These are phyloP conservation scores for Drosophila leonis DNA, from an alignment of 2,888 invertebrate genomes.

Conservation along the genomic window DNA sequence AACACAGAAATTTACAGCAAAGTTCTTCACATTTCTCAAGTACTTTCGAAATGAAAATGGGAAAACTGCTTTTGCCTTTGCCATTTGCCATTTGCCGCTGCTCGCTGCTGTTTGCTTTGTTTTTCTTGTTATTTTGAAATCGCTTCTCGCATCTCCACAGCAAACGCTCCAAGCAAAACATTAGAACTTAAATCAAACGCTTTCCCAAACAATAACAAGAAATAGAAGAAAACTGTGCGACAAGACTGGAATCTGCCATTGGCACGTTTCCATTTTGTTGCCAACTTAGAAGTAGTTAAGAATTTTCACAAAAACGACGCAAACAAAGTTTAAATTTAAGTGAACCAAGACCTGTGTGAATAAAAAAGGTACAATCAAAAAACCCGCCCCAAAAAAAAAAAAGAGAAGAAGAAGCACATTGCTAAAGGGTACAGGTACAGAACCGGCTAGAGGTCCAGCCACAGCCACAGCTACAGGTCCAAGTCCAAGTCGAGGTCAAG, in stretches of 20 bases:
- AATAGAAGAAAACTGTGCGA: slow-evolving; percentile 11
- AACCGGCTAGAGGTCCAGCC: slow-evolving; percentile 15
- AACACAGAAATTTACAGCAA: slow-evolving; percentile 28
- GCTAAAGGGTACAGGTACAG: slow-evolving; percentile 31
- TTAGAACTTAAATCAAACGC: slow-evolving; percentile 50
- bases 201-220: slow-evolving; percentile 17
- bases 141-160: slow-evolving; percentile 47
- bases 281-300: slow-evolving; percentile 35
- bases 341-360: slow-evolving; percentile 14
- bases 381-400: not conserved
- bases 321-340: slow-evolving; percentile 17
- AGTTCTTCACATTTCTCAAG: slow-evolving; percentile 57
- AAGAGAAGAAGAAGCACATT: not conserved
- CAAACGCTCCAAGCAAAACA: slow-evolving; percentile 42
- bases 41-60: slow-evolving; percentile 54
- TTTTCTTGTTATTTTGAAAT: slow-evolving; percentile 58
- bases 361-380: not conserved
- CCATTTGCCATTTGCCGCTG: slow-evolving; percentile 42
- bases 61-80: slow-evolving; percentile 43
- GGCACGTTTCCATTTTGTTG: slow-evolving; percentile 31
- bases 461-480: slow-evolving; percentile 19
- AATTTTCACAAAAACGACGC: slow-evolving; percentile 12
- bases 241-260: slow-evolving; percentile 22
- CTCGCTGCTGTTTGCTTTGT: slow-evolving; percentile 44
- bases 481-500: slow-evolving; percentile 24